Evolutionary conservation across 2,797 vertebrate species (phyloP).

Genomic region (Euphonia xanthogaster): DNA sequence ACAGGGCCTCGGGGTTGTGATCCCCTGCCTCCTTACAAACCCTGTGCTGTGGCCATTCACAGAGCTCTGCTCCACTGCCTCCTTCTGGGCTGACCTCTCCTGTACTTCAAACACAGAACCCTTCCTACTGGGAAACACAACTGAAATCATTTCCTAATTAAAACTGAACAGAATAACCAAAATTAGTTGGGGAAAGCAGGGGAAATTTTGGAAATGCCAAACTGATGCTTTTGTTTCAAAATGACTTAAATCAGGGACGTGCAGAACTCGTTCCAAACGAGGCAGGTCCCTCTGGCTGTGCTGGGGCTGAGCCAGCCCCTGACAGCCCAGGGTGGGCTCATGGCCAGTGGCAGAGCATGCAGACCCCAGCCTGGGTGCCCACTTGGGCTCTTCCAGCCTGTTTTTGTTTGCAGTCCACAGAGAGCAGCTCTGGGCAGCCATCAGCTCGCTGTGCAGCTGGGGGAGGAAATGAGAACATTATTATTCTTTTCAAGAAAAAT

Average conservation of each 20-base stretch:
- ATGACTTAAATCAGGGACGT: rapidly evolving
- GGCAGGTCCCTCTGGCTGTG: neutral
- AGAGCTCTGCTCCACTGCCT: neutral
- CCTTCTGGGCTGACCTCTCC: neutral
- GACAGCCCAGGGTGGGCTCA: neutral
- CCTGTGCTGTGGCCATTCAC: neutral
- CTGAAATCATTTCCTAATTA: neutral
- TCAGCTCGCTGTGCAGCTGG: rapidly evolving
- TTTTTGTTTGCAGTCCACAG: neutral
- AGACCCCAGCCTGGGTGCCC: neutral
- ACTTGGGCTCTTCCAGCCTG: rapidly evolving
- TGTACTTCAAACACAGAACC: neutral
- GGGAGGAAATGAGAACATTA: neutral
- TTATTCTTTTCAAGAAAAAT: neutral
- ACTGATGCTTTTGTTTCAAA: neutral
- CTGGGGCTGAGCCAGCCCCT: neutral
- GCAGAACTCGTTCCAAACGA: neutral
- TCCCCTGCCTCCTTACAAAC: neutral
- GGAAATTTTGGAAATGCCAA: neutral
- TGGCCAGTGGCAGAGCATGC: rapidly evolving
- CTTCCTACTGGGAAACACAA: neutral
- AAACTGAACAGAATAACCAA: neutral
- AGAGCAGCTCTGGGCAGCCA: neutral
- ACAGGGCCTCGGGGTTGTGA: rapidly evolving
- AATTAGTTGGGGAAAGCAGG: neutral